phyloP scores from a whole-genome alignment of 2,113 vertebrate genomes.

The Paracanthobrama guichenoti region DNA sequence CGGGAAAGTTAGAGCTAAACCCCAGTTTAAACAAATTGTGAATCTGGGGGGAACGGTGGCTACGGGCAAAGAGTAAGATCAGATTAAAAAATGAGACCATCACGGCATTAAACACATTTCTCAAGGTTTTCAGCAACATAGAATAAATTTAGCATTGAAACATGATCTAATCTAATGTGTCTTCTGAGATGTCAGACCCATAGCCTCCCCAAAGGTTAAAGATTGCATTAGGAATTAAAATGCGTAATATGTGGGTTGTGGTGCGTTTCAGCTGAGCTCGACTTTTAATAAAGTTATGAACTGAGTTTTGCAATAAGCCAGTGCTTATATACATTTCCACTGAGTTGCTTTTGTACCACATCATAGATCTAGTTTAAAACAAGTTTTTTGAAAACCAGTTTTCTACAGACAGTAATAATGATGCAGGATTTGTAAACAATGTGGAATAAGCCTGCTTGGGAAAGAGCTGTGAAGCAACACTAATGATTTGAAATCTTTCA shows the following conservation, averaged over 20 bases:
- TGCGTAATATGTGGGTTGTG: slow-evolving; percentile 34
- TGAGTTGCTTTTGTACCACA: slow-evolving; percentile 4
- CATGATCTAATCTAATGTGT: slow-evolving; percentile 58
- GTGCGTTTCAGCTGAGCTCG: slow-evolving; percentile 38
- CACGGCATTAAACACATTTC: slow-evolving; percentile 60
- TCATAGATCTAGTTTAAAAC: slow-evolving; percentile 19
- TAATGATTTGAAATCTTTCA: slow-evolving; percentile 7
- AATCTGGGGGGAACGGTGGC: slow-evolving; percentile 43
- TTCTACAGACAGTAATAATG: slow-evolving; percentile 12
- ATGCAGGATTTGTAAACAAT: slow-evolving; percentile 18
- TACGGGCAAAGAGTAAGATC: slow-evolving; percentile 43
- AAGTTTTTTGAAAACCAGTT: background rate
- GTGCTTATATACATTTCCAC: slow-evolving; percentile 7
- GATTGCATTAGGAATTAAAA: slow-evolving; percentile 62
- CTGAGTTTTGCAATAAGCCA: background rate
- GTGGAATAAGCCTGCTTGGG: background rate
- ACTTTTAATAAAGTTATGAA: slow-evolving; percentile 32
- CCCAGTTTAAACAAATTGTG: slow-evolving; percentile 43
- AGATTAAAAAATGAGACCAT: slow-evolving; percentile 47
- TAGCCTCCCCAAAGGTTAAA: slow-evolving; percentile 66
- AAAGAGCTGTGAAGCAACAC: slow-evolving; percentile 4
- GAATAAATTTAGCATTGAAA: slow-evolving; percentile 53
- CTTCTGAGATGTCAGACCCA: slow-evolving; percentile 62
- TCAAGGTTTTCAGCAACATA: slow-evolving; percentile 53
- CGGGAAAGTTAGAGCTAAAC: slow-evolving; percentile 48